phyloP scores from a whole-genome alignment of 2,888 invertebrate genomes.

The Caenorhabditis macrosperma region DNA sequence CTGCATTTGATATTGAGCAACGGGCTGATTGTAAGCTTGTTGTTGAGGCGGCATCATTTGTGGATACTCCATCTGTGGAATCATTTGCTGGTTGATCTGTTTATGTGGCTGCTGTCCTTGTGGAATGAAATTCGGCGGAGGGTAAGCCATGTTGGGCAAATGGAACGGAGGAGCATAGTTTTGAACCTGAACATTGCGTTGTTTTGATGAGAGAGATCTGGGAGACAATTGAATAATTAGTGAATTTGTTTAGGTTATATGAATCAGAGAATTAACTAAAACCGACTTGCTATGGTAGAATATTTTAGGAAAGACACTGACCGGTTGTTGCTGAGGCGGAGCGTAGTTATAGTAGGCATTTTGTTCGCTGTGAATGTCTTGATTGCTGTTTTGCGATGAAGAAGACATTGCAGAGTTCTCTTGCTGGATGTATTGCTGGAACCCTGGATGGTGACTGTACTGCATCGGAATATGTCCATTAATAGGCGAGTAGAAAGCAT shows the following conservation, averaged over 20 bases:
- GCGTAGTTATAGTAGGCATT: neutral
- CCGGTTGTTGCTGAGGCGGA: constrained; percentile 21
- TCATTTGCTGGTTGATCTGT: neutral
- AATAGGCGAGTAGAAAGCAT: constrained; percentile 7
- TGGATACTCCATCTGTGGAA: neutral
- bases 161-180: constrained; percentile 6
- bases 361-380: constrained; percentile 18
- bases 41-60: neutral
- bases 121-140: constrained; percentile 29
- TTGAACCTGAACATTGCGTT: constrained; percentile 5
- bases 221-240: too few species aligned
- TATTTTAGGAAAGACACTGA: too few species aligned
- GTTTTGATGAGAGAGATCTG: too few species aligned
- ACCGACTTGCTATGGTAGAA: too few species aligned
- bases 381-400: constrained; percentile 4
- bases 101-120: constrained; percentile 12
- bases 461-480: constrained; percentile 18
- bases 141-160: constrained; percentile 35
- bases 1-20: constrained; percentile 2
- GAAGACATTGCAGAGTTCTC: constrained; percentile 12
- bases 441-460: neutral
- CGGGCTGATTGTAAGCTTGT: neutral
- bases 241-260: too few species aligned
- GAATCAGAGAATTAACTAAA: too few species aligned
- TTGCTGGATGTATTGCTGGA: constrained; percentile 14